Conservation (phyloP, 2,797 vertebrate species). For the Triplophysa yarkandensis region DNA sequence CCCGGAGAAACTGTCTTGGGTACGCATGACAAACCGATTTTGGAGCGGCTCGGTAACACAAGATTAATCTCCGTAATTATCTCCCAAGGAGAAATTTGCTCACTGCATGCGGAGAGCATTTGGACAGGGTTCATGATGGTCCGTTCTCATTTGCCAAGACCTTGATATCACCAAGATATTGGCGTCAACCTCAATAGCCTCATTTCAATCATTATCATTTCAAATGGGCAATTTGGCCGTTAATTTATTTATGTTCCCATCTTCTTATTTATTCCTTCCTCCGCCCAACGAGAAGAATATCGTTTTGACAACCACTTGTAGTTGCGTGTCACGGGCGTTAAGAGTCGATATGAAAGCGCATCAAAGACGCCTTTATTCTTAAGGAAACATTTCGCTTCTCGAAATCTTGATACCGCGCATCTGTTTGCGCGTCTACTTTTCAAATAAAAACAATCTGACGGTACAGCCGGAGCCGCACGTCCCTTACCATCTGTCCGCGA, state of each 20-base stretch:
- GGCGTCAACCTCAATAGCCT: slow-evolving; percentile 43
- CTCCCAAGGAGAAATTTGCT: slow-evolving; percentile 62
- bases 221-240: slow-evolving; percentile 40
- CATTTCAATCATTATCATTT: slow-evolving; percentile 43
- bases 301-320: slow-evolving; percentile 41
- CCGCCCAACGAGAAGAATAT: slow-evolving; percentile 6
- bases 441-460: slow-evolving; percentile 33
- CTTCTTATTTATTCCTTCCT: slow-evolving; percentile 19
- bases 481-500: slow-evolving; percentile 38
- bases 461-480: slow-evolving; percentile 22
- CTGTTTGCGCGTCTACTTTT: slow-evolving; percentile 36
- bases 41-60: slow-evolving; percentile 68
- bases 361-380: slow-evolving; percentile 37
- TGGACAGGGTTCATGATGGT: slow-evolving; percentile 50
- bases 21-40: slow-evolving; percentile 77
- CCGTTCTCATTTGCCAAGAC: slow-evolving; percentile 52
- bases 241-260: slow-evolving; percentile 35
- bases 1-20: slow-evolving; percentile 67
- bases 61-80: slow-evolving; percentile 78
- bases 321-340: background rate
- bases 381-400: slow-evolving; percentile 26
- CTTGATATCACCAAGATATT: slow-evolving; percentile 50
- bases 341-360: slow-evolving; percentile 16
- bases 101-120: slow-evolving; percentile 59
- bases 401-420: slow-evolving; percentile 25